A percentile compares a stretch with the other conserved stretches of the same genome.
Conservation (phyloP, 1,140 invertebrate species). For the Diorhabda carinulata region DNA sequence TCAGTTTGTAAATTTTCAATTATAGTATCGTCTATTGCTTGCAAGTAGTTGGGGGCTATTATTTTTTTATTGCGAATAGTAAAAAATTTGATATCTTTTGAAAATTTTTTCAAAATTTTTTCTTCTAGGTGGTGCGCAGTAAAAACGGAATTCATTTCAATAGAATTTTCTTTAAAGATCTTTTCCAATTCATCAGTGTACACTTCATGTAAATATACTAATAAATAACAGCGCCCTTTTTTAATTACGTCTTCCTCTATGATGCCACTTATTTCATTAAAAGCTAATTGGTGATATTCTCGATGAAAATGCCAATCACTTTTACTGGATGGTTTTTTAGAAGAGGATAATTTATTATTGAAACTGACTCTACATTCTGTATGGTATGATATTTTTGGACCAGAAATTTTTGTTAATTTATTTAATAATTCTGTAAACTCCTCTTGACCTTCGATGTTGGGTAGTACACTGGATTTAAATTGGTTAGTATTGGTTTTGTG, state of each 20-base stretch:
- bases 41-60: neutral
- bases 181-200: conserved; percentile 6
- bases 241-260: neutral
- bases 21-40: neutral
- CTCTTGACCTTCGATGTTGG: too few species aligned
- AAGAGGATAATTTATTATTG: neutral
- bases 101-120: conserved; percentile 12
- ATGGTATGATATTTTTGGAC: conserved; percentile 5
- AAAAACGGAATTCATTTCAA: conserved; percentile 1
- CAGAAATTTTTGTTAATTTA: conserved; percentile 1
- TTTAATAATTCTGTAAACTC: too few species aligned
- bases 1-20: neutral
- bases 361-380: conserved; percentile 5
- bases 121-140: conserved; percentile 5
- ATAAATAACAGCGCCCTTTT: conserved; percentile 4
- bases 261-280: neutral
- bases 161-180: conserved; percentile 5
- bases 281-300: conserved; percentile 1
- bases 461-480: neutral
- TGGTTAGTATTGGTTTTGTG: neutral
- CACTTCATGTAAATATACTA: conserved; percentile 5
- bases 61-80: conserved; percentile 7
- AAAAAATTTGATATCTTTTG: conserved; percentile 5
- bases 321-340: neutral
- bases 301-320: neutral